Conservation (phyloP, 1,140 invertebrate species). For the Cherax quadricarinatus region DNA sequence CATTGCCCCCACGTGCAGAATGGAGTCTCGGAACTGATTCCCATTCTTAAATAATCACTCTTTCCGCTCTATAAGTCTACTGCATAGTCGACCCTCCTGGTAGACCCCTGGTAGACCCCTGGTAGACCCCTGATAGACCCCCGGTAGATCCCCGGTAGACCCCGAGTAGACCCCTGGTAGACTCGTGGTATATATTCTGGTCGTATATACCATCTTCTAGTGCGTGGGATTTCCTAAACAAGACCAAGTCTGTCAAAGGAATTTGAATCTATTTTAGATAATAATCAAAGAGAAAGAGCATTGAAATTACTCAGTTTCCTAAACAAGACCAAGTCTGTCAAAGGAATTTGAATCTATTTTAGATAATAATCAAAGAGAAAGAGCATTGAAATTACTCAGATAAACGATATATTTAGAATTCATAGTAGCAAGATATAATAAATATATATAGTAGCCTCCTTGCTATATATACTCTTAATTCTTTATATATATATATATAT, state of each 20-base stretch:
- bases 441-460: conserved; percentile 24
- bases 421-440: not conserved
- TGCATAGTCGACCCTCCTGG: not conserved
- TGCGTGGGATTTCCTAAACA: not conserved
- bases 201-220: not conserved
- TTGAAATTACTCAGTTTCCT: conserved; percentile 37
- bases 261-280: conserved; percentile 53
- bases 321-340: not conserved
- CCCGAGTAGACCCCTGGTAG: not conserved
- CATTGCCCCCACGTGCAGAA: conserved; percentile 17
- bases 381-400: not conserved
- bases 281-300: conserved; percentile 45
- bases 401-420: no score
- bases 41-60: conserved; percentile 43
- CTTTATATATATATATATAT: conserved; percentile 32
- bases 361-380: conserved; percentile 52
- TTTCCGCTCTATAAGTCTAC: conserved; percentile 2
- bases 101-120: not conserved
- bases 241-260: not conserved
- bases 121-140: not conserved
- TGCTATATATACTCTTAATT: conserved; percentile 18
- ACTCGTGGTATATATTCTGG: not conserved
- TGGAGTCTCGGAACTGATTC: not conserved
- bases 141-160: not conserved
- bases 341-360: conserved; percentile 52